Conservation (phyloP, 2,888 invertebrate species). For the Syrphus vitripennis region DNA sequence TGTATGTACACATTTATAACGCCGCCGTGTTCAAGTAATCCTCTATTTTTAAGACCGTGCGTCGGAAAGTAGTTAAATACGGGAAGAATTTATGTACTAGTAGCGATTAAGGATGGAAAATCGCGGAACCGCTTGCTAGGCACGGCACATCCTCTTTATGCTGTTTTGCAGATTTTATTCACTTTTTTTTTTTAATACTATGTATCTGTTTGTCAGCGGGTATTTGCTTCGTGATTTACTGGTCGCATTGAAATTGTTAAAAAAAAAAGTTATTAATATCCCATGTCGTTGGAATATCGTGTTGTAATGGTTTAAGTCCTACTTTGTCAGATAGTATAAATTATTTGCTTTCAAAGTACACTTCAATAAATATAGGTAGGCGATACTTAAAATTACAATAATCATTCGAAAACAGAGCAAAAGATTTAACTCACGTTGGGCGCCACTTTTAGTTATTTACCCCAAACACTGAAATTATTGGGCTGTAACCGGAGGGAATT, state of each 20-base stretch:
- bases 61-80: constrained; percentile 32
- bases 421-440: constrained; percentile 17
- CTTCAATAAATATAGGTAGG: neutral
- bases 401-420: neutral
- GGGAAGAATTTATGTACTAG: constrained; percentile 50
- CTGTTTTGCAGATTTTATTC: constrained; percentile 23
- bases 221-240: constrained; percentile 18
- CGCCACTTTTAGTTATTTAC: constrained; percentile 29
- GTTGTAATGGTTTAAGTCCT: neutral
- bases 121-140: constrained; percentile 19
- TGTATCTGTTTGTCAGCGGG: constrained; percentile 23
- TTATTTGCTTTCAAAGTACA: neutral
- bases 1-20: constrained; percentile 8
- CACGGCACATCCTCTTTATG: constrained; percentile 19
- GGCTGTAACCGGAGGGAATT: neutral
- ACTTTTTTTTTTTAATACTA: neutral
- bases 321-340: neutral
- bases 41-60: constrained; percentile 19
- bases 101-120: constrained; percentile 41
- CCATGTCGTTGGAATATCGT: neutral
- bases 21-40: neutral
- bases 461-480: neutral
- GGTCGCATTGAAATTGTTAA: neutral
- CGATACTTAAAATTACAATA: neutral
- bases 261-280: constrained; percentile 10